A percentile compares a stretch with the other conserved stretches of the same genome.
Evolutionary conservation across 2,888 invertebrate species (phyloP).

Genomic region (Willowsia nigromaculata): DNA sequence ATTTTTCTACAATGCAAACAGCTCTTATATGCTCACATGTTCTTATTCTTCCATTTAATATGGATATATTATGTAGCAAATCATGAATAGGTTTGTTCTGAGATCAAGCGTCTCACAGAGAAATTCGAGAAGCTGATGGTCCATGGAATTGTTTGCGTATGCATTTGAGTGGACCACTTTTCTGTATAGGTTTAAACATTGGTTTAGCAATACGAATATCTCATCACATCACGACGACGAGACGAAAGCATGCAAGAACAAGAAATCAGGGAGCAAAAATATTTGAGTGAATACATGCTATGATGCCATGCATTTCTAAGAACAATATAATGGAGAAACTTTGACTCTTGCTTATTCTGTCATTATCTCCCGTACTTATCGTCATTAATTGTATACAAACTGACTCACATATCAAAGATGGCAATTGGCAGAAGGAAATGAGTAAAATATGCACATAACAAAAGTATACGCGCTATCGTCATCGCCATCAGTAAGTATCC

Average conservation of each 20-base stretch:
- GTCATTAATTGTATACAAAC: neutral
- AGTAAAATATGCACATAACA: slow-evolving; percentile 7
- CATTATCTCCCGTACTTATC: neutral
- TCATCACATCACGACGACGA: neutral
- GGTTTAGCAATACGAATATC: too few species aligned
- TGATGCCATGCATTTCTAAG: neutral
- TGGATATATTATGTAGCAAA: slow-evolving; percentile 10
- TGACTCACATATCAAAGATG: slow-evolving; percentile 3
- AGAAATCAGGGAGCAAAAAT: neutral
- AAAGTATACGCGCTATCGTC: neutral
- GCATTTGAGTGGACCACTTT: neutral
- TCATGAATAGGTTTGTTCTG: slow-evolving; percentile 17
- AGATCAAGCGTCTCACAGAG: neutral
- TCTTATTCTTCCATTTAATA: neutral
- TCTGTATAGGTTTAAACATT: too few species aligned
- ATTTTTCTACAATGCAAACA: neutral
- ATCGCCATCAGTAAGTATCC: neutral
- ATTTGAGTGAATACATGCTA: neutral
- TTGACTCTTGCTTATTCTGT: slow-evolving; percentile 2
- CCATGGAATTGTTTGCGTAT: slow-evolving; percentile 69
- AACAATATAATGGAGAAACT: neutral
- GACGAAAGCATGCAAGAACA: slow-evolving; percentile 29
- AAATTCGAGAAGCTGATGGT: slow-evolving; percentile 71
- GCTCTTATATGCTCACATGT: neutral
- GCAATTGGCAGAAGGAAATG: neutral